These are phyloP conservation scores for Drosophila parabipectinata DNA, from an alignment of 1,140 invertebrate species.

Conservation along the genomic window DNA sequence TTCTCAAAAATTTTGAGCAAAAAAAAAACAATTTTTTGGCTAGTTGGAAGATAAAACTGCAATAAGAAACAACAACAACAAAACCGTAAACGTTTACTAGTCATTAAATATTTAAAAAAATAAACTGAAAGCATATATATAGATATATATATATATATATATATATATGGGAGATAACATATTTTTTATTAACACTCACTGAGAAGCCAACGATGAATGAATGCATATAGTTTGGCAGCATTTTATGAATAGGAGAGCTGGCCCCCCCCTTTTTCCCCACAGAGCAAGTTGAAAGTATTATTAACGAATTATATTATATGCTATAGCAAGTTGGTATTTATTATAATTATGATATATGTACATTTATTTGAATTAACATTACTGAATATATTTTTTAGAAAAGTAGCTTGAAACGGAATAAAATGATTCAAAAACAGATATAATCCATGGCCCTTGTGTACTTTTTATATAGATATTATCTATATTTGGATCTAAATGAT, in stretches of 20 bases:
- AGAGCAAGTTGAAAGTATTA: slow-evolving; percentile 74
- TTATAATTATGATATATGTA: slow-evolving; percentile 75
- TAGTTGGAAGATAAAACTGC: slow-evolving; percentile 22
- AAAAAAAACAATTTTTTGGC: background rate
- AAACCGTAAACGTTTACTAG: slow-evolving; percentile 77
- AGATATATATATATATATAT: slow-evolving; percentile 43
- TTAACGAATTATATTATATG: slow-evolving; percentile 75
- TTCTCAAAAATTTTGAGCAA: slow-evolving; percentile 47
- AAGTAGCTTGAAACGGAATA: slow-evolving; percentile 69
- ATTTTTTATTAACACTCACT: slow-evolving; percentile 75
- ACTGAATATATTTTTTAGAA: slow-evolving; percentile 81
- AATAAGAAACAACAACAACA: slow-evolving; percentile 40
- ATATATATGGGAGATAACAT: slow-evolving; percentile 55
- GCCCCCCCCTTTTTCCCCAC: slow-evolving; percentile 2
- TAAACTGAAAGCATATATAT: slow-evolving; percentile 9
- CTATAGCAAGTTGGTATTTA: slow-evolving; percentile 81
- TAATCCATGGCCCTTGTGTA: slow-evolving; percentile 25
- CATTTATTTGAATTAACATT: slow-evolving; percentile 77
- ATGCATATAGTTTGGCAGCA: slow-evolving; percentile 38
- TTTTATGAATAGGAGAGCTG: slow-evolving; percentile 58
- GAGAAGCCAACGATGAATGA: slow-evolving; percentile 35
- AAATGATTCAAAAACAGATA: slow-evolving; percentile 28
- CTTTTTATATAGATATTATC: slow-evolving; percentile 1
- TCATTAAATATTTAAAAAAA: slow-evolving; percentile 62
- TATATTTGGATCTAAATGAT: slow-evolving; percentile 1